Base-by-base conservation (phyloP, 2,888 invertebrate species). In the Pterostichus niger region DNA sequence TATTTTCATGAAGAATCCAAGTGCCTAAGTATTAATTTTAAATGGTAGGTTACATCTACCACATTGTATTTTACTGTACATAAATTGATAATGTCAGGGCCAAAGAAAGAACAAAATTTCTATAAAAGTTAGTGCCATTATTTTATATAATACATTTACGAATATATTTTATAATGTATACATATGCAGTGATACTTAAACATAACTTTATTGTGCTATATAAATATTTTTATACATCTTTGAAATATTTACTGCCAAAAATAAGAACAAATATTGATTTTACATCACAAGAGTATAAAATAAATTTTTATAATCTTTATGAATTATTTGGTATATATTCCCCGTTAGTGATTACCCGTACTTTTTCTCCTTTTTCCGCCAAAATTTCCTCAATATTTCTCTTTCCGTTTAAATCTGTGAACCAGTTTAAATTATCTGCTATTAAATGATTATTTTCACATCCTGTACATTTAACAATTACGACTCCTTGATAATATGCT, bases 341-440 rank as follows among this genome's bases (percentile, higher is more conserved):
- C 85, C 84, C 52, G 85, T 85, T 84, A 90, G 88, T 86, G 91
- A 91, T 89, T 83, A 90, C 94, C 54, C 90, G 91, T 49, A 98
- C 96, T 5, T 90, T 91, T 91, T 99, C 98, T 0, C 98, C 98
- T 88, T 96, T 97, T 83, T 94, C 94, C 15, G 94, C 94, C 88
- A 99, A 91, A 46, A 98, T 96, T 85, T 96, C 95, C 91, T 99
- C 98, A 86, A 99, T 96, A 88, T 99, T 99, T 85, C 92, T 93
- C 87, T 93, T 94, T 0, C 94, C 94, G 87, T 94, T 91, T 87
- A 95, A 91, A 88, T 97, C 95, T 0, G 94, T 91, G 88, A 99
- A 99, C 99, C 99, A 99, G 85, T 96, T 96, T 0, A 99, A 91
- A 90, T 99, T 98, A 88, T 99, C 99, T 0, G 99, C 99, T 85